Conservation (phyloP, 1,140 invertebrate genomes). For the Sipha flava region DNA sequence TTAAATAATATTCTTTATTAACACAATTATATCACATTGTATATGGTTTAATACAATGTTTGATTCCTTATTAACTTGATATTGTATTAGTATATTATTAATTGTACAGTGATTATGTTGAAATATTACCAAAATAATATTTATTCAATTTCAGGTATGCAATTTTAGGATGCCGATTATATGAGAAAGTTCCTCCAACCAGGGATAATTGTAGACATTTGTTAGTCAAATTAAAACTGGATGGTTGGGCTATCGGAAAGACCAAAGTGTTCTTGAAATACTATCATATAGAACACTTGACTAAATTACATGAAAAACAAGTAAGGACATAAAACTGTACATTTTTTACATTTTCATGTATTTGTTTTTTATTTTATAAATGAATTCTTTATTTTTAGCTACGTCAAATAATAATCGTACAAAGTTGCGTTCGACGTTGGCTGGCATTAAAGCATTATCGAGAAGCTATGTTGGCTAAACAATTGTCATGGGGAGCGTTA, state of each 20-base stretch:
- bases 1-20: too few relatives aligned
- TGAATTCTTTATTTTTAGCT: conserved; percentile 45
- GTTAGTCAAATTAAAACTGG: conserved; percentile 63
- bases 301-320: conserved; percentile 67
- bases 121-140: background rate
- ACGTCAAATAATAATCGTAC: conserved; percentile 60
- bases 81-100: too few relatives aligned
- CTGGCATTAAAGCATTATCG: conserved; percentile 46
- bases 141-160: conserved; percentile 56
- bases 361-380: background rate
- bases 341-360: background rate
- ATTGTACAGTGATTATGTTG: too few relatives aligned
- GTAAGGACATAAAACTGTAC: conserved; percentile 38
- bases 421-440: conserved; percentile 63
- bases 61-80: too few relatives aligned
- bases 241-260: conserved; percentile 74
- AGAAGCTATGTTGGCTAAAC: conserved; percentile 52
- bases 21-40: too few relatives aligned
- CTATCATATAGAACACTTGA: conserved; percentile 72
- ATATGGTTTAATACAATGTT: too few relatives aligned
- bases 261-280: conserved; percentile 82
- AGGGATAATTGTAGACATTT: conserved; percentile 63
- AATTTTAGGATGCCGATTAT: conserved; percentile 65
- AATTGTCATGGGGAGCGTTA: conserved; percentile 55
- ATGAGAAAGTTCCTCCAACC: conserved; percentile 59